phyloP scores from a whole-genome alignment of 2,888 invertebrate species.

The Drosophila cyrtoloma region DNA sequence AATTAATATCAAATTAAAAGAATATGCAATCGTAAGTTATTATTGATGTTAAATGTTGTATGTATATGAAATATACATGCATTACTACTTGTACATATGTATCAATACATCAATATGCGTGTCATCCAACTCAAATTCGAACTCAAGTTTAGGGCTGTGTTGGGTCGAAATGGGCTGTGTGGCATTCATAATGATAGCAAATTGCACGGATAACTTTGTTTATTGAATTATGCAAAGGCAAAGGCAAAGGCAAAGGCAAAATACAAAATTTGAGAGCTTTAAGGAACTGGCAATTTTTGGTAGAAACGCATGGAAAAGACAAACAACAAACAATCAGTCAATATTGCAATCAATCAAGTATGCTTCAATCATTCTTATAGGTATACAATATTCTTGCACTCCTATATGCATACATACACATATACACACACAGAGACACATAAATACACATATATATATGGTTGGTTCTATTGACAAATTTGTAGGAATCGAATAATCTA shows the following conservation, averaged over 20 bases:
- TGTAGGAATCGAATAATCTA: not conserved
- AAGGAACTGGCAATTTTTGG: conserved; percentile 18
- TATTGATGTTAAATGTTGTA: conserved; percentile 24
- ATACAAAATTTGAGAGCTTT: conserved; percentile 21
- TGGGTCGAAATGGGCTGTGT: conserved; percentile 2
- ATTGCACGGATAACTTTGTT: conserved; percentile 39
- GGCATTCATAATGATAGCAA: conserved; percentile 20
- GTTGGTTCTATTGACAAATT: not conserved
- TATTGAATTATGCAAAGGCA: conserved; percentile 38
- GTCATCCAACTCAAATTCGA: not conserved
- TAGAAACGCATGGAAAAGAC: not conserved
- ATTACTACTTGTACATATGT: not conserved
- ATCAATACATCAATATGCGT: not conserved
- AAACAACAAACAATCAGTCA: conserved; percentile 63
- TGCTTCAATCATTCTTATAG: conserved; percentile 50
- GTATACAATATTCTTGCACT: conserved; percentile 17
- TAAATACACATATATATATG: not conserved
- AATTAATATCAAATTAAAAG: conserved; percentile 11
- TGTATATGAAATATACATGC: conserved; percentile 5
- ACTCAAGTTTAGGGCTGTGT: conserved; percentile 5
- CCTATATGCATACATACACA: conserved; percentile 3
- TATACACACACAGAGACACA: not conserved
- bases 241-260: not conserved
- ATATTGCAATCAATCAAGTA: conserved; percentile 74
- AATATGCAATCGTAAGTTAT: conserved; percentile 1